Conservation (phyloP, 1,140 invertebrate genomes). For the Trichoplusia ni region DNA sequence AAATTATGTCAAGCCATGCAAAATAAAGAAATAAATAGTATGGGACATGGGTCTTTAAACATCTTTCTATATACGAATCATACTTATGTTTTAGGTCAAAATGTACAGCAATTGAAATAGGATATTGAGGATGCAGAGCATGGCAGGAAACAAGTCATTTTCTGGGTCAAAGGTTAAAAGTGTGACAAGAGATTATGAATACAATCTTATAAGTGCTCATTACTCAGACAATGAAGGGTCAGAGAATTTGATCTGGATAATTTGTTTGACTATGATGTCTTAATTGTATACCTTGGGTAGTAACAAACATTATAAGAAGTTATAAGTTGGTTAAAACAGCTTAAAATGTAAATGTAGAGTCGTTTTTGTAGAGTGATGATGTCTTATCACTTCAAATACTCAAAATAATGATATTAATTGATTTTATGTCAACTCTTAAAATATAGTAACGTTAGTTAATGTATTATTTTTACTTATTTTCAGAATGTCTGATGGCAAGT, state of each 20-base stretch:
- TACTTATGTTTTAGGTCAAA: too few relatives aligned
- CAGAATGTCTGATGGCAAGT: constrained; percentile 91
- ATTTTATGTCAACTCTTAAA: not conserved
- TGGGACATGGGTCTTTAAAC: too few relatives aligned
- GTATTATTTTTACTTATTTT: constrained; percentile 43
- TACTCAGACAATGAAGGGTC: constrained; percentile 20
- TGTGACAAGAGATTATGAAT: not conserved
- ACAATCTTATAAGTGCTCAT: not conserved
- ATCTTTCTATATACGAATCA: too few relatives aligned
- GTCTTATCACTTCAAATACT: too few relatives aligned
- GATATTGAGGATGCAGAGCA: not conserved
- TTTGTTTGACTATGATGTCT: not conserved
- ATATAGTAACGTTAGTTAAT: not conserved
- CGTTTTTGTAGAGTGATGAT: too few relatives aligned
- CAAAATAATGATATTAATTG: too few relatives aligned
- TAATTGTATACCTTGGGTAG: not conserved
- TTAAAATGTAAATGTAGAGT: too few relatives aligned
- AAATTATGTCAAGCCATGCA: too few relatives aligned
- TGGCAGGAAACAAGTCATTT: not conserved
- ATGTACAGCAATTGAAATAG: not conserved
- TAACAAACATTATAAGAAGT: too few relatives aligned
- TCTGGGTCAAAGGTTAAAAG: not conserved
- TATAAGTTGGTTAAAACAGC: too few relatives aligned
- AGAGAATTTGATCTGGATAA: not conserved
- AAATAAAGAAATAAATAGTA: too few relatives aligned